Base-by-base conservation (phyloP, 1,140 invertebrate genomes). In the Augochlora pura region DNA sequence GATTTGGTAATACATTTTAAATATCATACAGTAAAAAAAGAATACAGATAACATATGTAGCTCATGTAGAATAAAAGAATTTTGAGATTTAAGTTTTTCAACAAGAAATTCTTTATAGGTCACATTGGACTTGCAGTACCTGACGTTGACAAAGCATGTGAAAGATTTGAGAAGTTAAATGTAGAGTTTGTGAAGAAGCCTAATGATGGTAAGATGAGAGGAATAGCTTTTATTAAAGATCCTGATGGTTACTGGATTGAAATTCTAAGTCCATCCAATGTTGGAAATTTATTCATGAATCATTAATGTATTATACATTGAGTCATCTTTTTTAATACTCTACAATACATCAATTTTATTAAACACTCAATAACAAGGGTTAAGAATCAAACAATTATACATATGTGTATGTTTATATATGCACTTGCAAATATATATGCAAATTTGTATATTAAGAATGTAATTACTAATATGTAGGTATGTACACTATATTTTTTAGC, bases 221-320 rank as follows among this genome's bases (percentile, higher is more conserved):
- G 96, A 4, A 93, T 99, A 66, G 98, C 98, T 6, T 99, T 99
- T 90, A 98, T 99, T 72, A 96, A 97, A 88, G 98, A 99, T 92
- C 98, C 98, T 0, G 98, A 99, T 93, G 98, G 97, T 59, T 99
- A 99, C 91, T 98, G 97, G 97, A 98, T 99, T 88, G 98, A 99
- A 93, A 98, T 99, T 77, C 96, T 99, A 74, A 97, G 96, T 89
- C 91, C 94, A 39, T 92, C 93, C 66, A 92, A 89, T 18, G 91
- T 95, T 75, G 85, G 86, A 54, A 89, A 87, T 70, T 87, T 90
- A 60, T 71, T 82, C n/a, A 65, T 89, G 68, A 81, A 83, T 69
- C 87, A 89, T 76, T 87, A 88, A 81, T 70, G 60, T 81, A 72
- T 74, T 64, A 65, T 21, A 10, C 21, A 59, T 65, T 27, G 42